Conservation (phyloP, 2,888 invertebrate species). For the Ligdia adustata region DNA sequence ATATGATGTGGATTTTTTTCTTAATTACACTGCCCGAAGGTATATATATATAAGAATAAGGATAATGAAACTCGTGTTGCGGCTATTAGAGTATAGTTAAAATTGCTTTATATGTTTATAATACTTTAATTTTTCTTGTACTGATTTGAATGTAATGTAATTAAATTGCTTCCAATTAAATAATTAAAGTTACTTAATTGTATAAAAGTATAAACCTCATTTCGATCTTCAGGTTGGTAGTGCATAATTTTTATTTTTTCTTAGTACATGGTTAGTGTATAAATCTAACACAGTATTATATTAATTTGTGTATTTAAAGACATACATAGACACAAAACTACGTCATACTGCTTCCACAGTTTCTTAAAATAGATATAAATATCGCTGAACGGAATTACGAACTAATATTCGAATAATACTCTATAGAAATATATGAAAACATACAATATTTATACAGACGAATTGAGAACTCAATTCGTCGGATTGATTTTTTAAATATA, state of each 20-base stretch:
- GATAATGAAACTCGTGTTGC: conserved; percentile 1
- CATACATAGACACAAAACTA: not conserved
- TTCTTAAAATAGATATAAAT: too few species aligned
- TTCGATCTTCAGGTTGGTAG: not conserved
- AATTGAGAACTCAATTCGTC: too few species aligned
- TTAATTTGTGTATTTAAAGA: not conserved
- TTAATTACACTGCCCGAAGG: too few species aligned
- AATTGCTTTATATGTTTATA: not conserved
- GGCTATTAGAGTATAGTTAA: conserved; percentile 10
- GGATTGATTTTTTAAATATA: too few species aligned
- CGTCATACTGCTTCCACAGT: too few species aligned
- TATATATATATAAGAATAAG: too few species aligned
- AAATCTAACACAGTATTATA: not conserved
- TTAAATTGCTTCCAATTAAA: conserved; percentile 10
- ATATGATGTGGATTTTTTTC: not conserved
- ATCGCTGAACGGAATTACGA: too few species aligned
- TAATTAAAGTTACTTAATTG: not conserved
- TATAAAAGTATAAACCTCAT: not conserved
- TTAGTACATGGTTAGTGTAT: not conserved
- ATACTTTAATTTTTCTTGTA: not conserved
- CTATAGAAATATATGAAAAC: too few species aligned
- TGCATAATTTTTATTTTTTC: too few species aligned
- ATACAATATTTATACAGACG: too few species aligned
- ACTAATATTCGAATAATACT: too few species aligned
- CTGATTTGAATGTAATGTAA: conserved; percentile 6